These are phyloP conservation scores for Manduca sexta DNA, from an alignment of 1,140 invertebrate genomes.

Conservation along the genomic window DNA sequence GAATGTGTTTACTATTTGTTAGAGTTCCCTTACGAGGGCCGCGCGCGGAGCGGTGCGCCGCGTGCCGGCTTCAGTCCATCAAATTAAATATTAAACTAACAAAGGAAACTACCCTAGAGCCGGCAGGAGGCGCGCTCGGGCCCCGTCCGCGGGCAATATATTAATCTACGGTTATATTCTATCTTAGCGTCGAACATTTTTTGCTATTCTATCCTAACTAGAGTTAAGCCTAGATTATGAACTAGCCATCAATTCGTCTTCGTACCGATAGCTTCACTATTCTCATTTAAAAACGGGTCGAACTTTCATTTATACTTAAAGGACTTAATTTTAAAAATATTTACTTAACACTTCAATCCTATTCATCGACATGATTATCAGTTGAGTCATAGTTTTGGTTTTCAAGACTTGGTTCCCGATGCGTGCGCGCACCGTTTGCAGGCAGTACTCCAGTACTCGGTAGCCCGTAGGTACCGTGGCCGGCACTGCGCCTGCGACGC, in stretches of 20 bases:
- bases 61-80: slow-evolving; percentile 59
- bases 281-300: slow-evolving; percentile 46
- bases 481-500: not conserved
- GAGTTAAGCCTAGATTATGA: slow-evolving; percentile 58
- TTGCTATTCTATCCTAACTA: slow-evolving; percentile 69
- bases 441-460: too few relatives aligned
- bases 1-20: slow-evolving; percentile 62
- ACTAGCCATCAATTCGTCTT: slow-evolving; percentile 53
- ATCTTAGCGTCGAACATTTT: slow-evolving; percentile 70
- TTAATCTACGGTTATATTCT: slow-evolving; percentile 61
- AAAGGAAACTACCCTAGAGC: slow-evolving; percentile 68
- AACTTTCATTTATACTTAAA: slow-evolving; percentile 59
- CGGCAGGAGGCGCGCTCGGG: slow-evolving; percentile 31
- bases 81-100: slow-evolving; percentile 73
- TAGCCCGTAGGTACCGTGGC: too few relatives aligned
- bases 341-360: slow-evolving; percentile 63
- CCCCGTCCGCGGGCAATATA: slow-evolving; percentile 30
- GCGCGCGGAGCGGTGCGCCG: slow-evolving; percentile 28
- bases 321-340: slow-evolving; percentile 66
- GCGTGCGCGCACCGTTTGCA: too few relatives aligned
- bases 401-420: slow-evolving; percentile 53
- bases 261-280: slow-evolving; percentile 42
- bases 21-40: slow-evolving; percentile 33
- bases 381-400: slow-evolving; percentile 59
- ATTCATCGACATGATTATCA: slow-evolving; percentile 56